These are phyloP conservation scores for Pogoniulus pusillus DNA, from an alignment of 2,797 vertebrate species.

Conservation along the genomic window DNA sequence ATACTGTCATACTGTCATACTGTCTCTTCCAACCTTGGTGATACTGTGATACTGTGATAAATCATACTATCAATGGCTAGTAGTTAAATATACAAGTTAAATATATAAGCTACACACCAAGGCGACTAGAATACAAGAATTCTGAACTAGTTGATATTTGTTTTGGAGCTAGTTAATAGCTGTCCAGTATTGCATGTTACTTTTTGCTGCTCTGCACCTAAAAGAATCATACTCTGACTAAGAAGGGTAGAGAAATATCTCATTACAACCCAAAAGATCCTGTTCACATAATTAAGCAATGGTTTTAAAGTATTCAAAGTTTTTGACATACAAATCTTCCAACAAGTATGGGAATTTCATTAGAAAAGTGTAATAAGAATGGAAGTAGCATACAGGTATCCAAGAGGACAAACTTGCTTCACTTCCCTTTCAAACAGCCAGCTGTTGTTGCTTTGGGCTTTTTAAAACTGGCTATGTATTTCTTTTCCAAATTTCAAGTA, in stretches of 20 bases:
- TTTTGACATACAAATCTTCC: not conserved
- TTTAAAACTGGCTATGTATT: not conserved
- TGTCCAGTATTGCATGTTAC: not conserved
- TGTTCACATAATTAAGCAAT: not conserved
- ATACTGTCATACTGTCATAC: too few species aligned
- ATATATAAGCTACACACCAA: not conserved
- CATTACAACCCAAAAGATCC: not conserved
- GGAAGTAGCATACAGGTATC: not conserved
- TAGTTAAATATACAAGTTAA: not conserved
- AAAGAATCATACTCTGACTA: not conserved
- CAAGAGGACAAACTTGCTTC: not conserved
- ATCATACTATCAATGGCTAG: not conserved
- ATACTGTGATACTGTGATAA: too few species aligned
- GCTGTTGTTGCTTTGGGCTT: not conserved
- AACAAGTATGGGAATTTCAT: not conserved
- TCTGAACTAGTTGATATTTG: not conserved
- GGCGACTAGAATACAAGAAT: not conserved
- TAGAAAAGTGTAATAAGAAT: not conserved
- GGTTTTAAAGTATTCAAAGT: not conserved
- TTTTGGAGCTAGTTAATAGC: not conserved
- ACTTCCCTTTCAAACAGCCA: not conserved
- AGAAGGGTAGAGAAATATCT: not conserved
- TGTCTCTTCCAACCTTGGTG: too few species aligned
- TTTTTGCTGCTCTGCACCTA: not conserved
- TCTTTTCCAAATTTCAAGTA: not conserved